phyloP scores from a whole-genome alignment of 2,797 vertebrate species.

The Brachymystax lenok region DNA sequence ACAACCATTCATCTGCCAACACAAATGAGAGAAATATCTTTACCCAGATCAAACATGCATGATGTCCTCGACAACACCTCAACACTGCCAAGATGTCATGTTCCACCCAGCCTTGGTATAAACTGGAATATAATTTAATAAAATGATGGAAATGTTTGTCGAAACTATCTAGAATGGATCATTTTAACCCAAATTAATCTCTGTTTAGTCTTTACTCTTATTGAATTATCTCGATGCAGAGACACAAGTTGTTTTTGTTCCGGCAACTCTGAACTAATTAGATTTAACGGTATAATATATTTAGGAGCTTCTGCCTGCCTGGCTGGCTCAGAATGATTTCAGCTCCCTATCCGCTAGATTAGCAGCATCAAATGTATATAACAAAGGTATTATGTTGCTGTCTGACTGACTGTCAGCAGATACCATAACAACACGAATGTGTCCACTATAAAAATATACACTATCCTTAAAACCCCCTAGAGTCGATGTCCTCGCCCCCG shows the following conservation, averaged over 20 bases:
- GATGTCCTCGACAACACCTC: constrained; percentile 32
- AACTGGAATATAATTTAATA: constrained; percentile 26
- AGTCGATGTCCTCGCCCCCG: constrained; percentile 31
- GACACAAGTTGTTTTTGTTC: constrained; percentile 44
- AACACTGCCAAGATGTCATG: constrained; percentile 28
- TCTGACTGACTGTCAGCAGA: constrained; percentile 49
- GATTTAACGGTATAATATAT: constrained; percentile 64
- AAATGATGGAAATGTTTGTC: constrained; percentile 47
- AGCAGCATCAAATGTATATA: constrained; percentile 65
- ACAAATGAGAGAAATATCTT: constrained; percentile 61
- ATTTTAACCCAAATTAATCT: constrained; percentile 14
- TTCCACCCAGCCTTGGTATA: constrained; percentile 11
- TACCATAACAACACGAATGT: constrained; percentile 49
- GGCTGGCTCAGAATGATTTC: constrained; percentile 60
- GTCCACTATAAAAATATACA: constrained; percentile 43
- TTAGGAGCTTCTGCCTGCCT: constrained; percentile 54
- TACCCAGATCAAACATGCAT: constrained; percentile 50
- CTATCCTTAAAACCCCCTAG: constrained; percentile 45
- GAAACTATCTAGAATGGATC: constrained; percentile 47
- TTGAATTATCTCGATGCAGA: constrained; percentile 53
- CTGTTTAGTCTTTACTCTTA: constrained; percentile 36
- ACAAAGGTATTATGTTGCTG: constrained; percentile 54
- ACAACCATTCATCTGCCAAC: constrained; percentile 52
- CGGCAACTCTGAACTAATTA: constrained; percentile 61
- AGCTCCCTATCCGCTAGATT: constrained; percentile 60